Evolutionary conservation across 2,888 invertebrate species (phyloP).

Genomic region (Fissipunctia ypsillon): DNA sequence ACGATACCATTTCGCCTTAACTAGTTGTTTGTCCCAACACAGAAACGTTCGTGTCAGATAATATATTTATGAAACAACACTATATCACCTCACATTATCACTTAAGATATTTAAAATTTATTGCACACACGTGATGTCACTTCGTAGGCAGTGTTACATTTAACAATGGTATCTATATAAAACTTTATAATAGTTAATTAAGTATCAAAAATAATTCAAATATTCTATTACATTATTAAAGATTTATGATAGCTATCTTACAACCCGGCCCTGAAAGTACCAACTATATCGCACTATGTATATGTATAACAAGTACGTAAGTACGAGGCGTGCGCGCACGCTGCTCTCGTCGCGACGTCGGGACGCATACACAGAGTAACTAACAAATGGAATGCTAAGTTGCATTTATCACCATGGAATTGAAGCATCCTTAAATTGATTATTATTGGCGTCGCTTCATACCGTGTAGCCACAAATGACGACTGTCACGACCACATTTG

Average conservation of each 20-base stretch:
- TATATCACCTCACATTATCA: conserved; percentile 63
- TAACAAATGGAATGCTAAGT: conserved; percentile 12
- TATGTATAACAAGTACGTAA: conserved; percentile 32
- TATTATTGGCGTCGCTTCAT: too few relatives aligned
- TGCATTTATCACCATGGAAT: background rate
- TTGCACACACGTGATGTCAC: conserved; percentile 78
- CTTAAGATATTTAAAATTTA: conserved; percentile 70
- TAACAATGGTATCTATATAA: conserved; percentile 74
- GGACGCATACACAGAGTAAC: conserved; percentile 9
- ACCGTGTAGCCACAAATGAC: too few relatives aligned
- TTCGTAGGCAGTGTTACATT: conserved; percentile 76
- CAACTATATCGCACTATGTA: conserved; percentile 62
- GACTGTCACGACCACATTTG: too few relatives aligned
- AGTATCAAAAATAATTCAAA: conserved; percentile 85
- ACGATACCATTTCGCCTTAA: too few relatives aligned
- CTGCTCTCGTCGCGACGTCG: conserved; percentile 26
- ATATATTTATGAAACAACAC: conserved; percentile 54
- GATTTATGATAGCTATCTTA: conserved; percentile 74
- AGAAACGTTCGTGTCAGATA: conserved; percentile 29
- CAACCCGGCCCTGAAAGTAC: conserved; percentile 74
- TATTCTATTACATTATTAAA: conserved; percentile 75
- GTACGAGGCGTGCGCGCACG: conserved; percentile 11
- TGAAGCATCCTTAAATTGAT: background rate
- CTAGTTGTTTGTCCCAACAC: conserved; percentile 39
- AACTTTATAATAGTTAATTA: conserved; percentile 77